phyloP scores from a whole-genome alignment of 2,888 invertebrate genomes.

The Drosophila aldrichi region DNA sequence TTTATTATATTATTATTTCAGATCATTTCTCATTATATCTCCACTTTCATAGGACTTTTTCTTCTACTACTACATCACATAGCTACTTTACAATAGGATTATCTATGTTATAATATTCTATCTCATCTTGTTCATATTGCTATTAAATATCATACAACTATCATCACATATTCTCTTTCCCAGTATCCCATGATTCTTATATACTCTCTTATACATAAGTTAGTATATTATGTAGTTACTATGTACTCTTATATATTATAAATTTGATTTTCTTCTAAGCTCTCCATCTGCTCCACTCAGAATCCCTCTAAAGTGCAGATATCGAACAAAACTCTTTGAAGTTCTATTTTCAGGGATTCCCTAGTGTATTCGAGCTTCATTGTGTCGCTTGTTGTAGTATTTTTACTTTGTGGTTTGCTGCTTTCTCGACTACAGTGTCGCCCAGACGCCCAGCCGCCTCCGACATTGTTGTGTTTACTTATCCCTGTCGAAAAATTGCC shows the following conservation, averaged over 20 bases:
- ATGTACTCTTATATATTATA: neutral
- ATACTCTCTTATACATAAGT: neutral
- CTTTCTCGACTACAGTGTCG: constrained; percentile 14
- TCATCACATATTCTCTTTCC: neutral
- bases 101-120: too few species aligned
- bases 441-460: constrained; percentile 26
- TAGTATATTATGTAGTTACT: neutral
- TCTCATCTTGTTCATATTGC: neutral
- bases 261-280: neutral
- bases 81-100: too few species aligned
- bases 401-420: constrained; percentile 59
- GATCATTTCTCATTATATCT: too few species aligned
- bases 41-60: too few species aligned
- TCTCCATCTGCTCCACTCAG: too few species aligned
- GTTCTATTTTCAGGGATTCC: neutral
- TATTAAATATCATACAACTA: neutral
- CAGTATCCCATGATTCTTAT: too few species aligned
- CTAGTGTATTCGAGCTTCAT: constrained; percentile 12
- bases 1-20: too few species aligned
- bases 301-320: neutral
- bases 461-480: constrained; percentile 71
- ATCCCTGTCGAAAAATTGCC: constrained; percentile 76
- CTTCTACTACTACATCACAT: too few species aligned
- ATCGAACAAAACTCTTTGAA: neutral
- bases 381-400: constrained; percentile 6